Conservation (phyloP, 1,140 invertebrate species). For the Charaxes varanes region DNA sequence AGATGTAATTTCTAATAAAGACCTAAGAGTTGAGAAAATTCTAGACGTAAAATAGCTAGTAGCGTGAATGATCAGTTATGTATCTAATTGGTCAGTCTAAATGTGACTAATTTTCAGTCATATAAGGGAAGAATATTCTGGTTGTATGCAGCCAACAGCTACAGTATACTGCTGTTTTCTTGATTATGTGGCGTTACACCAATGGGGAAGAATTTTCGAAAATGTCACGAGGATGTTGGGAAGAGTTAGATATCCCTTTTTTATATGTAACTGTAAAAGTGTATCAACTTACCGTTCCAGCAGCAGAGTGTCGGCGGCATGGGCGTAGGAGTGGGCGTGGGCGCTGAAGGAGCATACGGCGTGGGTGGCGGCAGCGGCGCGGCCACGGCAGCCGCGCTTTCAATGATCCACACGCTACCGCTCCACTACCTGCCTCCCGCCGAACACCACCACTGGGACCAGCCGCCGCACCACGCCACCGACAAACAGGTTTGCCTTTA, state of each 20-base stretch:
- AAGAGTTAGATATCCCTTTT: too few relatives aligned
- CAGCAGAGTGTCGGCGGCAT: conserved; percentile 33
- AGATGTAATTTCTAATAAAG: too few relatives aligned
- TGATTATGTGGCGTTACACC: too few relatives aligned
- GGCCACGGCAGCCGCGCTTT: conserved; percentile 50
- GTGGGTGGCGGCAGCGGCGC: conserved; percentile 29
- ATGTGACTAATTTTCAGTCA: too few relatives aligned
- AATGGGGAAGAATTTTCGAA: too few relatives aligned
- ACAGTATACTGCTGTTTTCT: too few relatives aligned
- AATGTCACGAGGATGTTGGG: too few relatives aligned
- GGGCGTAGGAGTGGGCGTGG: conserved; percentile 22
- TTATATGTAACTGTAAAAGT: too few relatives aligned
- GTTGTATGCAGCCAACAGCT: too few relatives aligned
- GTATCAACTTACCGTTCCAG: conserved; percentile 10
- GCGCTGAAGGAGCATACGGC: conserved; percentile 25
- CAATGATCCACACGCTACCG: conserved; percentile 61
- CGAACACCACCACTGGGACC: conserved; percentile 42
- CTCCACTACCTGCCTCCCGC: conserved; percentile 54
- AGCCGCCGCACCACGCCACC: conserved; percentile 35
- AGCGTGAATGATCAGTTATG: neutral
- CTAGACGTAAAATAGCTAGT: too few relatives aligned
- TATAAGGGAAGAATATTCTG: too few relatives aligned
- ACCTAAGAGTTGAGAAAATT: too few relatives aligned
- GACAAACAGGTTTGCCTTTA: conserved; percentile 62
- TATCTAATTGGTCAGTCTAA: neutral